Evolutionary conservation across 2,113 vertebrate genomes (phyloP), one percentile per base, ranked within the genome.

Genomic region (Mobula hypostoma): DNA sequence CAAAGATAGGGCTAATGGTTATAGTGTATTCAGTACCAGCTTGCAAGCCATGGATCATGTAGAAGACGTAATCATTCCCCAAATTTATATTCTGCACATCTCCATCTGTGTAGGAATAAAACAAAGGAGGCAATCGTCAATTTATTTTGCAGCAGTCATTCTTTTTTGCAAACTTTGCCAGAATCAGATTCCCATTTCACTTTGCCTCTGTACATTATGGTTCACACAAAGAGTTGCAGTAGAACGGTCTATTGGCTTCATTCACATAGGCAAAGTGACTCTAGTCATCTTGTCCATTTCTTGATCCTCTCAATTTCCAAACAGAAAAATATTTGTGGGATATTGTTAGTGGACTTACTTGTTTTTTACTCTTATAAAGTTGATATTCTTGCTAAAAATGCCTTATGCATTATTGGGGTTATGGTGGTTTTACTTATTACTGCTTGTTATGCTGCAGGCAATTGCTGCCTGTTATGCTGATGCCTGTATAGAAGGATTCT

Each of bases 1-100:
- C 97, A 80, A 98, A 98, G 95, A 98, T 97, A 48, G 98, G 97
- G 95, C 98, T 98, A 95, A 98, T 95, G 66, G 97, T 98, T 94
- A 98, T 19, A 0, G 95, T 97, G 95, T 98, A 98, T 87, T 98
- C 97, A 0, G 95, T 94, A 94, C 97, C 98, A 0, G 96, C 15
- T 11, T 96, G 95, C 56, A 98, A 96, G 15, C 98, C 98, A 95
- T 97, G 98, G 95, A 98, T 97, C 97, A 98, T 97, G 96, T 98
- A 98, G 95, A 96, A 97, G 95, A 95, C 96, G 95, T 97, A 98
- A 83, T 80, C 95, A 79, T 97, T 97, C 40, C 97, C 96, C 0
- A 98, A 96, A 94, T 98, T 98, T 94, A 98, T 95, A 0, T 97
- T 98, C 94, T 98, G 97, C 72, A 97, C 95, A 94, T 97, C 97